Evolutionary conservation across 1,140 invertebrate species (phyloP).

Genomic region (Scaptomyza pallida): DNA sequence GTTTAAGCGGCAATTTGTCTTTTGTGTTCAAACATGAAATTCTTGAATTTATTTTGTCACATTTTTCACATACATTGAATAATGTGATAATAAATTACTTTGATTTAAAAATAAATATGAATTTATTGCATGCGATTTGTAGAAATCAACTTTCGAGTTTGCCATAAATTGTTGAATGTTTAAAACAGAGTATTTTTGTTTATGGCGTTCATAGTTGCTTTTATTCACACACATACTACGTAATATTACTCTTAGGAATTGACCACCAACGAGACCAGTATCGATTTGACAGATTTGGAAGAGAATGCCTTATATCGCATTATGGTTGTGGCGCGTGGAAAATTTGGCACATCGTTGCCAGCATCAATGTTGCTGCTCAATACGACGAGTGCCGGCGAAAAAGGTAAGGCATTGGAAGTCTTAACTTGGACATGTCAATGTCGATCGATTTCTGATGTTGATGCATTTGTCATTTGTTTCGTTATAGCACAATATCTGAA

Average conservation of each 20-base stretch:
- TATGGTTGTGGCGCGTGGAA: conserved; percentile 90
- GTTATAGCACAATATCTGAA: conserved; percentile 42
- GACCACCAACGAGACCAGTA: conserved; percentile 87
- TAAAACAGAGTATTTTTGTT: neutral
- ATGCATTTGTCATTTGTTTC: conserved; percentile 22
- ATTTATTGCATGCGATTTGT: neutral
- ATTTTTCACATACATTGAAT: too few relatives aligned
- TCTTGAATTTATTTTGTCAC: too few relatives aligned
- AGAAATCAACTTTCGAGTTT: too few relatives aligned
- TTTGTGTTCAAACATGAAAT: too few relatives aligned
- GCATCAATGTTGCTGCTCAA: conserved; percentile 91
- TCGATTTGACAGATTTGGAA: conserved; percentile 87
- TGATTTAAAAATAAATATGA: neutral
- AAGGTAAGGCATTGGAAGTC: conserved; percentile 52
- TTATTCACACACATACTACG: conserved; percentile 40
- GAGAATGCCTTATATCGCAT: conserved; percentile 89
- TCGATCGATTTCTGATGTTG: conserved; percentile 9
- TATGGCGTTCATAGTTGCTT: conserved; percentile 23
- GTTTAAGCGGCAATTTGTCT: too few relatives aligned
- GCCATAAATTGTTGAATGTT: neutral
- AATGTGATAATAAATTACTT: neutral
- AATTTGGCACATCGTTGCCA: conserved; percentile 90
- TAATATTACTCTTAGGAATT: conserved; percentile 86
- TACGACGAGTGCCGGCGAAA: conserved; percentile 85
- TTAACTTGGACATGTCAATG: conserved; percentile 19